These are phyloP conservation scores for Poicephalus meyeri DNA, from an alignment of 2,113 vertebrate genomes.

Conservation along the genomic window DNA sequence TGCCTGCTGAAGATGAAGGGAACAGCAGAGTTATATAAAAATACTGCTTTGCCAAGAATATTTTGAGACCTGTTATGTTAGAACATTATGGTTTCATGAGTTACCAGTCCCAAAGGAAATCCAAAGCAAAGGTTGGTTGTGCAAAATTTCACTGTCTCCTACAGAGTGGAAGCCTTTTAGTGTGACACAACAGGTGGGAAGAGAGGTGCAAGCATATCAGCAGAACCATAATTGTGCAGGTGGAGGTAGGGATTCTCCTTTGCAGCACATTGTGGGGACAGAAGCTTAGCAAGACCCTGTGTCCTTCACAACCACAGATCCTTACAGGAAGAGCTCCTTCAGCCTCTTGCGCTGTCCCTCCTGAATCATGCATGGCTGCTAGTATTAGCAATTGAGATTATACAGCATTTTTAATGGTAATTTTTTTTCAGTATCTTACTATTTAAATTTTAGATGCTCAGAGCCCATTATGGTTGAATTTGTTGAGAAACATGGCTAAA, in stretches of 20 bases:
- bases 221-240: not conserved
- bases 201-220: not conserved
- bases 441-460: not conserved
- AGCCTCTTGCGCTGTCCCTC: not conserved
- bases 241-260: not conserved
- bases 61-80: not conserved
- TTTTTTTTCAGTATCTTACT: not conserved
- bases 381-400: not conserved
- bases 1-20: not conserved
- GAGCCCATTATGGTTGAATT: not conserved
- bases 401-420: not conserved
- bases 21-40: not conserved
- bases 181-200: rapidly evolving
- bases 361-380: not conserved
- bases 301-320: not conserved
- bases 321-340: not conserved
- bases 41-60: not conserved
- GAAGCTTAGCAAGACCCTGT: not conserved
- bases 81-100: not conserved
- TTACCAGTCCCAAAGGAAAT: not conserved
- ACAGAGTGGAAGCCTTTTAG: not conserved
- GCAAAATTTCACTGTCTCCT: not conserved
- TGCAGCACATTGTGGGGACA: not conserved
- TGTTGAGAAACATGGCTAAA: not conserved
- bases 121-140: not conserved